Conservation (phyloP, 2,888 invertebrate species). For the Xestia sexstrigata region DNA sequence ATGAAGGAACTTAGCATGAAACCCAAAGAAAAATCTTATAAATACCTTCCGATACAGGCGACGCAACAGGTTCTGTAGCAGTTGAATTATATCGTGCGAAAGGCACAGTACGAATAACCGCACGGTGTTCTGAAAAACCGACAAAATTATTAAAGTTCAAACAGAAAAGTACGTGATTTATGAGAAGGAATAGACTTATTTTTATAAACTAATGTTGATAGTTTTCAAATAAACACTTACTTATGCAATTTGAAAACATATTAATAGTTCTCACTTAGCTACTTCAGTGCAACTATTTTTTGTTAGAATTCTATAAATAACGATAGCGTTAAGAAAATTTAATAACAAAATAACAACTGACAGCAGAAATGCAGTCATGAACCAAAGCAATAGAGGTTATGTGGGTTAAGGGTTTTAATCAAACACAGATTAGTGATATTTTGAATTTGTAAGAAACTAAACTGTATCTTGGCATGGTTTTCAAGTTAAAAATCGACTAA, state of each 20-base stretch:
- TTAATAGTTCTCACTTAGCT: not conserved
- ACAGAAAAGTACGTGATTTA: not conserved
- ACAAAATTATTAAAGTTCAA: not conserved
- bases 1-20: not conserved
- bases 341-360: slow-evolving; percentile 19
- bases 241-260: slow-evolving; percentile 67
- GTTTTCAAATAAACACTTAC: slow-evolving; percentile 54
- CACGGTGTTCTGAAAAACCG: slow-evolving; percentile 64
- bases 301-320: not conserved
- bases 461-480: not conserved
- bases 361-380: too few species aligned
- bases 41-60: slow-evolving; percentile 70
- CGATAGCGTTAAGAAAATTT: not conserved
- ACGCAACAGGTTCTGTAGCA: slow-evolving; percentile 70
- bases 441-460: not conserved
- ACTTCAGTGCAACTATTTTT: not conserved
- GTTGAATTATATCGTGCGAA: slow-evolving; percentile 75
- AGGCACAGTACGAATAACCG: slow-evolving; percentile 61
- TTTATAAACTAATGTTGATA: not conserved
- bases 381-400: too few species aligned
- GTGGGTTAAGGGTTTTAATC: too few species aligned
- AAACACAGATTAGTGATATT: slow-evolving; percentile 14
- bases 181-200: not conserved
- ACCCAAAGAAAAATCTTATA: not conserved
- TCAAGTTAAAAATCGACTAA: slow-evolving; percentile 3